Base-by-base conservation (phyloP, 2,113 vertebrate genomes). In the Grantiella picta region DNA sequence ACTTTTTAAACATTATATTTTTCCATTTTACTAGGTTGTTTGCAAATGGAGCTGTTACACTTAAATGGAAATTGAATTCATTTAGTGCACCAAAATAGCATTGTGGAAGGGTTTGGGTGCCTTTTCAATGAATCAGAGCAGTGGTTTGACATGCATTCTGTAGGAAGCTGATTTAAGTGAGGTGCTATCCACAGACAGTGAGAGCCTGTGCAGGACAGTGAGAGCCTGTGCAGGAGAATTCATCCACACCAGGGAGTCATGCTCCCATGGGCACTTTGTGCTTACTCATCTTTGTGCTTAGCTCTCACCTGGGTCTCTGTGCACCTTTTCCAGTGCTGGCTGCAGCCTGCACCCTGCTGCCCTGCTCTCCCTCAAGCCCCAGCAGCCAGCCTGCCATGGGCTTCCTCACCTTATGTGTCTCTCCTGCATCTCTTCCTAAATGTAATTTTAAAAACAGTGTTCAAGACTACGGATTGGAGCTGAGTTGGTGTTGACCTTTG, bases 71-170 rank as follows among this genome's bases (percentile, higher is more conserved):
- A 86, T 70, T 66, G 44, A 80, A 86, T 90, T 90, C 27, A 71
- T 87, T 76, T 88, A 38, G 35, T 66, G 56, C 52, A 77, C 76
- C 47, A 84, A 96, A 97, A 93, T 89, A 96, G 89, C 80, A 56
- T 56, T 93, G 91, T 76, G 52, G 87, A 82, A 91, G 90, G 70
- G 40, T 70, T 72, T 71, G 92, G 49, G 78, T 92, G 87, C 90
- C 75, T 95, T 85, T 82, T 95, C 75, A 82, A 29, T 87, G 94
- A 94, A 95, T 95, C 95, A 92, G 93, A 90, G 93, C 35, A 54
- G 66, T 56, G 36, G 49, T 72, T 75, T 90, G 70, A 90, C 59
- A 19, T 9, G 31, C n/a, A 8, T 88, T 92, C 50, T 78, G 68
- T 47, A 93, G 64, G 76, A 86, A 81, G 88, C 36, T 20, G 63